These are phyloP conservation scores for Brachionus asplanchnoidis DNA, from an alignment of 1,140 invertebrate genomes.

Conservation along the genomic window DNA sequence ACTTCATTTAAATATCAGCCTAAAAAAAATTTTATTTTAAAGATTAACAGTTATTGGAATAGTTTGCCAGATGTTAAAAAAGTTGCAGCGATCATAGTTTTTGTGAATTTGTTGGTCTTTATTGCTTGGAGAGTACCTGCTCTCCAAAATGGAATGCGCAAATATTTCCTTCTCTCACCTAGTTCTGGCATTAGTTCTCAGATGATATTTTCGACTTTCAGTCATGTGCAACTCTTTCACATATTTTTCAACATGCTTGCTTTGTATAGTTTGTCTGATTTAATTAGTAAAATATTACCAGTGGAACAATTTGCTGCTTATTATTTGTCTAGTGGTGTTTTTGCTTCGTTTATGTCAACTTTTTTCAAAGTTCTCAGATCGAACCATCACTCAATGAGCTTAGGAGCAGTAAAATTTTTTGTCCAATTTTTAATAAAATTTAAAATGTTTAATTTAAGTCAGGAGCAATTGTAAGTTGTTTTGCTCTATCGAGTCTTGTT, in stretches of 20 bases:
- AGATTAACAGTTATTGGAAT: slow-evolving; percentile 23
- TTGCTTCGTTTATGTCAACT: slow-evolving; percentile 25
- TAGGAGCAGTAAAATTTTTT: slow-evolving; percentile 11
- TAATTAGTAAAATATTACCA: slow-evolving; percentile 3
- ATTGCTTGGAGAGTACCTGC: background rate
- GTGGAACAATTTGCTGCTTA: slow-evolving; percentile 31
- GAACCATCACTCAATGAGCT: background rate
- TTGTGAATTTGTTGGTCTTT: background rate
- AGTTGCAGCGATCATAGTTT: background rate
- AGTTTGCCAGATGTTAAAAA: slow-evolving; percentile 35
- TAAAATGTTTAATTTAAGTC: background rate
- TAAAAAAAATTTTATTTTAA: background rate
- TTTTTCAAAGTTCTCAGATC: background rate
- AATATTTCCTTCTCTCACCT: slow-evolving; percentile 37
- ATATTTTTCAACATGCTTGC: slow-evolving; percentile 38
- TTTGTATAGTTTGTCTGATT: slow-evolving; percentile 34
- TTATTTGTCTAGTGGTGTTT: slow-evolving; percentile 27
- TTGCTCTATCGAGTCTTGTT: slow-evolving; percentile 31
- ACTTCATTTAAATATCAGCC: background rate
- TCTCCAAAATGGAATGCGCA: background rate
- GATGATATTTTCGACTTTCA: slow-evolving; percentile 28
- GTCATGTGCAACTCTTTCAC: slow-evolving; percentile 24
- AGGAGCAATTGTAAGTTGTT: slow-evolving; percentile 23
- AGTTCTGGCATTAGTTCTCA: background rate
- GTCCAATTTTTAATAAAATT: background rate